Conservation (phyloP, 2,888 invertebrate species). For the Lissocephala sabroskyi region DNA sequence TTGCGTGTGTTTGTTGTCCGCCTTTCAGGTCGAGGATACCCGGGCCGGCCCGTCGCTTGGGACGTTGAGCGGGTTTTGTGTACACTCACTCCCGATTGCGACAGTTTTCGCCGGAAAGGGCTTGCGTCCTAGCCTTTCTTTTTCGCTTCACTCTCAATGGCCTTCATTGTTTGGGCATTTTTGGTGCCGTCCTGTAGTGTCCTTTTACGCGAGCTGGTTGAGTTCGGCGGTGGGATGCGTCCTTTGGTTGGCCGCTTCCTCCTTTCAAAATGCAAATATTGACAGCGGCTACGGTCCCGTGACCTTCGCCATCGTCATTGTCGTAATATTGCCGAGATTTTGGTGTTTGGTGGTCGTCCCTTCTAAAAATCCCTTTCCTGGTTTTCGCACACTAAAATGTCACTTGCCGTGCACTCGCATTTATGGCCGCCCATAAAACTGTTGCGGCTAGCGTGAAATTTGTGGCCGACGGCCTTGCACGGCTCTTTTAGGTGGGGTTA, state of each 20-base stretch:
- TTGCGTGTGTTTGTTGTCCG: conserved; percentile 26
- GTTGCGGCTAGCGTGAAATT: conserved; percentile 34
- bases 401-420: conserved; percentile 10
- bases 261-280: too few species aligned
- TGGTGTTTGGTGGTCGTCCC: neutral
- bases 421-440: conserved; percentile 36
- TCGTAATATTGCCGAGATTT: neutral
- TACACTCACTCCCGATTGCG: neutral
- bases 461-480: conserved; percentile 2
- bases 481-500: too few species aligned
- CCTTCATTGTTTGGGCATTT: neutral
- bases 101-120: conserved; percentile 21
- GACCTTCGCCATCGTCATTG: neutral
- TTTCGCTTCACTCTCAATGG: too few species aligned
- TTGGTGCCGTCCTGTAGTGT: conserved; percentile 1
- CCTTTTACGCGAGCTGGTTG: too few species aligned
- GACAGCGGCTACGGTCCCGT: neutral
- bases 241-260: too few species aligned
- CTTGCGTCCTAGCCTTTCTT: conserved; percentile 16
- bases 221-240: too few species aligned
- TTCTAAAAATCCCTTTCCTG: conserved; percentile 33
- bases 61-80: conserved; percentile 32
- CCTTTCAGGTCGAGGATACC: conserved; percentile 14
- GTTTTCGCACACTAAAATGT: neutral
- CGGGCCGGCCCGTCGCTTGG: neutral